Conservation (phyloP, 2,113 vertebrate genomes). For the Glaucomys volans region DNA sequence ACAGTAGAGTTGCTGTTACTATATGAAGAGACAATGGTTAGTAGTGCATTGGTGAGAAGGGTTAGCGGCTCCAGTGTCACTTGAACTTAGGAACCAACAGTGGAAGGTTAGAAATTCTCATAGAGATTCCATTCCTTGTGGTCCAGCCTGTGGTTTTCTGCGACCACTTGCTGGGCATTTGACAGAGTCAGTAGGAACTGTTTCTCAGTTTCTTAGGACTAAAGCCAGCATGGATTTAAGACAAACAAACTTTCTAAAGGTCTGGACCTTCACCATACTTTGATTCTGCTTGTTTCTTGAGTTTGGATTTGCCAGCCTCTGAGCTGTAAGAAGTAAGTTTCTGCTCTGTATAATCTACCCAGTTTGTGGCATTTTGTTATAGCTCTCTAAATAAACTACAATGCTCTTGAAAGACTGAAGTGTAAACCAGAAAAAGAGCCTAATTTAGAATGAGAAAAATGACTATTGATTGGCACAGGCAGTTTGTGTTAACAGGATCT, state of each 20-base stretch:
- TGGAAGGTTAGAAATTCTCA: neutral
- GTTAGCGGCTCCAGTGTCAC: neutral
- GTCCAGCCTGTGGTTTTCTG: neutral
- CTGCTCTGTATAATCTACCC: neutral
- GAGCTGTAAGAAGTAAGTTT: neutral
- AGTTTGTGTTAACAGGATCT: neutral
- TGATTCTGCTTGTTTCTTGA: neutral
- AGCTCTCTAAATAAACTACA: neutral
- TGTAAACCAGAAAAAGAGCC: neutral
- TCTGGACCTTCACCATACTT: neutral
- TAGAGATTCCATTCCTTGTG: neutral
- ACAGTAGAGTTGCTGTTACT: neutral
- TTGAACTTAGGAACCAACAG: neutral
- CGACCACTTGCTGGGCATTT: neutral
- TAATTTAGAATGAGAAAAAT: constrained; percentile 24
- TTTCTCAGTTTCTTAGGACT: neutral
- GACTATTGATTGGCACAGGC: neutral
- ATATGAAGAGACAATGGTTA: neutral
- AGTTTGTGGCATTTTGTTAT: neutral
- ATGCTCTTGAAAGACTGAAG: neutral
- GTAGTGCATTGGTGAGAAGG: no score
- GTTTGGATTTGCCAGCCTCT: neutral
- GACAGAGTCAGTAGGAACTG: neutral
- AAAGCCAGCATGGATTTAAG: neutral
- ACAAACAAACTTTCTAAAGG: neutral